A percentile compares a stretch with the other conserved stretches of the same genome.
phyloP scores from a whole-genome alignment of 2,888 invertebrate genomes.

The Eupithecia pulchellata region DNA sequence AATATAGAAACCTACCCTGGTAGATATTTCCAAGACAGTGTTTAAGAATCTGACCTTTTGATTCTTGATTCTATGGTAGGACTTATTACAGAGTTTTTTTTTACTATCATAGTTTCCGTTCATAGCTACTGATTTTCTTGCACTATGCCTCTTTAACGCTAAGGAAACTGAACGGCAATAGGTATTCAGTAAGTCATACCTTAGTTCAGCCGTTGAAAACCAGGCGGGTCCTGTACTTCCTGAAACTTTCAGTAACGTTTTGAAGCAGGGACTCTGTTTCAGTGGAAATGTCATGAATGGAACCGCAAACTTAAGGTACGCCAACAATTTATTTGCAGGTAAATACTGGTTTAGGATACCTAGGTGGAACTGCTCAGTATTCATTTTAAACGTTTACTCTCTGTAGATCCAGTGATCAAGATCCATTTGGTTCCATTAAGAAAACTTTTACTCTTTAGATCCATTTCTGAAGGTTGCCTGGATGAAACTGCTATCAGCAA shows the following conservation, averaged over 20 bases:
- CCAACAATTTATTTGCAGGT: not conserved
- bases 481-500: too few species aligned
- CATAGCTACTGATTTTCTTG: not conserved
- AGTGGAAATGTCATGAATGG: not conserved
- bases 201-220: conserved; percentile 1
- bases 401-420: too few species aligned
- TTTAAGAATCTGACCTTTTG: too few species aligned
- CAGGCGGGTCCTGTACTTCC: not conserved
- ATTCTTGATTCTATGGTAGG: too few species aligned
- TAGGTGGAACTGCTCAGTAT: not conserved
- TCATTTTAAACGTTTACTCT: too few species aligned
- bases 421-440: too few species aligned
- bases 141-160: conserved; percentile 1
- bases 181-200: conserved; percentile 29
- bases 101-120: not conserved
- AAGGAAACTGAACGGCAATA: conserved; percentile 27
- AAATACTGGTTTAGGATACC: not conserved
- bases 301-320: not conserved
- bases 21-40: too few species aligned
- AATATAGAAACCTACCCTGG: too few species aligned
- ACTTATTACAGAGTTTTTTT: too few species aligned
- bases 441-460: too few species aligned
- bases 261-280: not conserved
- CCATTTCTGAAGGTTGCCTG: too few species aligned
- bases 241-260: not conserved